Percentiles rank a stretch among this genome's conserved stretches.
Conservation (phyloP, 2,888 invertebrate species). For the Tineola bisselliella region DNA sequence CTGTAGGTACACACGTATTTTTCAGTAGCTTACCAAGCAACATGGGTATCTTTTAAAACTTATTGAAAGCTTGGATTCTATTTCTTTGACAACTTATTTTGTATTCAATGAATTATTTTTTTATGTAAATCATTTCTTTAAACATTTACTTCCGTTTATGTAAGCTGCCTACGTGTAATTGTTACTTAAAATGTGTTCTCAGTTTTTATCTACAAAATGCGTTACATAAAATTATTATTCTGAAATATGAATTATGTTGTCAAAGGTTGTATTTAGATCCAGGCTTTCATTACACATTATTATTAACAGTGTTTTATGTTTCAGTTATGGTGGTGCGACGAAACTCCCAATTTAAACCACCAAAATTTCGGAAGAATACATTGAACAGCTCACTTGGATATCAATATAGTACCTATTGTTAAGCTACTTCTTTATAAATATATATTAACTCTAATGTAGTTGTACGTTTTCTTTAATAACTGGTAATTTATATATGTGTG, state of each 20-base stretch:
- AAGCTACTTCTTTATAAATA: slow-evolving; percentile 6
- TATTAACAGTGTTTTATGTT: not conserved
- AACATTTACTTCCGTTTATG: too few relatives aligned
- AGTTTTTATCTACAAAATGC: not conserved
- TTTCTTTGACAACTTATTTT: not conserved
- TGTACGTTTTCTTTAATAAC: not conserved
- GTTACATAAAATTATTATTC: not conserved
- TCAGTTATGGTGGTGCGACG: slow-evolving; percentile 1
- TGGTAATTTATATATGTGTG: too few relatives aligned
- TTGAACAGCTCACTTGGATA: slow-evolving; percentile 2
- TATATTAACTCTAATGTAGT: not conserved
- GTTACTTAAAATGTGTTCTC: not conserved
- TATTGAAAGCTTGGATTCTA: not conserved
- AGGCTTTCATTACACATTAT: not conserved
- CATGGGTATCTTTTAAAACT: not conserved
- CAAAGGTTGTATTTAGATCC: not conserved
- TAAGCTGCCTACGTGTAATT: too few relatives aligned
- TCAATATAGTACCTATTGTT: slow-evolving; percentile 10
- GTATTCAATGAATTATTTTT: not conserved
- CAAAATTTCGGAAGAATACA: not conserved
- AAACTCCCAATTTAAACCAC: not conserved
- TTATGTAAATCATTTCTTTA: not conserved
- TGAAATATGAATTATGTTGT: not conserved
- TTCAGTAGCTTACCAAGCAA: not conserved
- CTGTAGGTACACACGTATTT: slow-evolving; percentile 2